Percentiles rank a stretch among this genome's conserved stretches.
Conservation (phyloP, 2,113 vertebrate genomes). For the Ranitomeya variabilis region DNA sequence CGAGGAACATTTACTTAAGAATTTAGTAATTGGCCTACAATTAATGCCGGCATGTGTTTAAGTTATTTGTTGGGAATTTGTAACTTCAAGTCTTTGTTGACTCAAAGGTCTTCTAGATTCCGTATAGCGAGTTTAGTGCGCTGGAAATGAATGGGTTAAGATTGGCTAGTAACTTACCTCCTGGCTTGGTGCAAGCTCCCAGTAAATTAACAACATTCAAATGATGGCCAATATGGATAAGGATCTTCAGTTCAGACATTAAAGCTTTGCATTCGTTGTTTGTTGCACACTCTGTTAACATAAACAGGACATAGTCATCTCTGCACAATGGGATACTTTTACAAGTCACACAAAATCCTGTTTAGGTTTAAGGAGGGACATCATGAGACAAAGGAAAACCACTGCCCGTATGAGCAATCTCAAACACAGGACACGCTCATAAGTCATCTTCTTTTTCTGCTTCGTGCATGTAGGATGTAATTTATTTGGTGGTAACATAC, state of each 20-base stretch:
- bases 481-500: slow-evolving; percentile 16
- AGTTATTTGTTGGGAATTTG: slow-evolving; percentile 49
- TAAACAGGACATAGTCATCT: slow-evolving; percentile 67
- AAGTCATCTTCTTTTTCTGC: slow-evolving; percentile 1
- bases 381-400: slow-evolving; percentile 53
- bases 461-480: slow-evolving; percentile 3
- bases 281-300: slow-evolving; percentile 84
- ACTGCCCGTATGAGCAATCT: slow-evolving; percentile 59
- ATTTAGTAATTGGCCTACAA: slow-evolving; percentile 30
- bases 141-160: neutral
- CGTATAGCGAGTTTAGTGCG: neutral
- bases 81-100: neutral
- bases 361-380: slow-evolving; percentile 61
- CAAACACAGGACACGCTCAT: slow-evolving; percentile 1
- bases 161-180: slow-evolving; percentile 74
- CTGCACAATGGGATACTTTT: slow-evolving; percentile 69
- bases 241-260: slow-evolving; percentile 94
- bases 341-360: slow-evolving; percentile 67
- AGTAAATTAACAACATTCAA: slow-evolving; percentile 93
- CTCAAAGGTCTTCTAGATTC: neutral
- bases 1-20: slow-evolving; percentile 50
- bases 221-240: slow-evolving; percentile 93
- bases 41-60: slow-evolving; percentile 23
- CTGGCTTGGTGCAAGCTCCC: slow-evolving; percentile 91
- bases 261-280: slow-evolving; percentile 90